Percentiles rank a stretch among this genome's conserved stretches.
phyloP scores from a whole-genome alignment of 2,113 vertebrate genomes.

The Pygoscelis adeliae region DNA sequence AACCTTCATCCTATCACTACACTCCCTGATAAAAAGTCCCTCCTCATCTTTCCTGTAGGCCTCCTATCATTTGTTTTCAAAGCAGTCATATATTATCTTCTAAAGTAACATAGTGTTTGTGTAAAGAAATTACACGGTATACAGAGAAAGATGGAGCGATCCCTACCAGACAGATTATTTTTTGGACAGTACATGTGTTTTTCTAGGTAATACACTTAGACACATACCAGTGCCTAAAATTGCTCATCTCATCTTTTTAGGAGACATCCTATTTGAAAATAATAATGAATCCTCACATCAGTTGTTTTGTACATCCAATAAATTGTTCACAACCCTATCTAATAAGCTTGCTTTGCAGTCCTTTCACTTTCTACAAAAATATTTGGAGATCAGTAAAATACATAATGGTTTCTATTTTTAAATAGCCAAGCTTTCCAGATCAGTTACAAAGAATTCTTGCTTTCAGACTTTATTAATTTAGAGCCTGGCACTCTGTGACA shows the following conservation, averaged over 20 bases:
- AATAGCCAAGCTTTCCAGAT: background rate
- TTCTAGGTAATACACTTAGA: background rate
- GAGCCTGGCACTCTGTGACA: background rate
- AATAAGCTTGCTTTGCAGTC: background rate
- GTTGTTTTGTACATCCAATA: background rate
- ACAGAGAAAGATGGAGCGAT: background rate
- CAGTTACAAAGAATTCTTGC: background rate
- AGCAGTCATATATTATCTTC: background rate
- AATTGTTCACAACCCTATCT: background rate
- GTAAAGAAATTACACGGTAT: background rate
- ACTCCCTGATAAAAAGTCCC: background rate
- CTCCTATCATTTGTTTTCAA: background rate
- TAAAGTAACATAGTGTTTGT: background rate
- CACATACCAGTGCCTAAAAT: background rate
- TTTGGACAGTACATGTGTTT: background rate
- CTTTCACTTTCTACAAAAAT: background rate
- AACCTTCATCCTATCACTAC: fast-evolving
- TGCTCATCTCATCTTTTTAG: background rate
- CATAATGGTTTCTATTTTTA: background rate
- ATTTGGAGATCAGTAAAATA: background rate
- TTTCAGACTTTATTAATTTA: conserved; percentile 10
- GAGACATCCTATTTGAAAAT: background rate
- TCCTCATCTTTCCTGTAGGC: background rate
- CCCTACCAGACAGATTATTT: background rate
- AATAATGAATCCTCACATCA: background rate